Percentiles rank a stretch among this genome's conserved stretches.
These are phyloP conservation scores for Etheostoma cragini DNA, from an alignment of 2,113 vertebrate genomes.

Conservation along the genomic window DNA sequence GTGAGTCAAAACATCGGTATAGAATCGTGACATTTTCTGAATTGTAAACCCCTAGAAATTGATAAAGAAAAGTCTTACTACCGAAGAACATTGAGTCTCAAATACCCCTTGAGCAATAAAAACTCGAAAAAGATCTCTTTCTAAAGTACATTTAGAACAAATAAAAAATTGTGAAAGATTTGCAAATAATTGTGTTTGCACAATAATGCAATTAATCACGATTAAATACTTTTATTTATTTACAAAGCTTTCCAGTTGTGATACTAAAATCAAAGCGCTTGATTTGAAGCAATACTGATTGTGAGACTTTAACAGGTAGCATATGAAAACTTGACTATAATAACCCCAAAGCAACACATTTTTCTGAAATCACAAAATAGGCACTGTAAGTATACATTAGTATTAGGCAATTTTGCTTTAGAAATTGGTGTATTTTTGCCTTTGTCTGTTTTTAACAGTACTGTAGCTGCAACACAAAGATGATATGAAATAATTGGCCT, in stretches of 20 bases:
- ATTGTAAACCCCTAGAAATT: too few relatives aligned
- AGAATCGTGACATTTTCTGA: too few relatives aligned
- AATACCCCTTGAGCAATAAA: too few relatives aligned
- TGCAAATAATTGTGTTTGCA: too few relatives aligned
- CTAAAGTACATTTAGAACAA: too few relatives aligned
- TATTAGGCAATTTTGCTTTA: neutral
- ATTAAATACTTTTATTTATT: too few relatives aligned
- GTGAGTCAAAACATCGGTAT: too few relatives aligned
- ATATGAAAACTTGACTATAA: constrained; percentile 9
- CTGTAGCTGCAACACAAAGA: neutral
- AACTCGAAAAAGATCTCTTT: too few relatives aligned
- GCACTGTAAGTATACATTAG: neutral
- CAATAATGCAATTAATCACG: too few relatives aligned
- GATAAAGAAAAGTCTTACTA: too few relatives aligned
- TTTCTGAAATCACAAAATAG: neutral
- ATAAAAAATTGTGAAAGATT: too few relatives aligned
- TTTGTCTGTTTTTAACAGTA: neutral
- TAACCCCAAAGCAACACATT: neutral
- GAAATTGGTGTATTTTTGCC: neutral
- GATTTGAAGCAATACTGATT: neutral
- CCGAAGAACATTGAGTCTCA: too few relatives aligned
- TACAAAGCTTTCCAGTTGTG: neutral
- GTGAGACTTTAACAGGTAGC: constrained; percentile 1
- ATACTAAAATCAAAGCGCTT: neutral
- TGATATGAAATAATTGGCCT: constrained; percentile 2